Conservation (phyloP, 2,888 invertebrate genomes). For the Exocentrus adspersus region DNA sequence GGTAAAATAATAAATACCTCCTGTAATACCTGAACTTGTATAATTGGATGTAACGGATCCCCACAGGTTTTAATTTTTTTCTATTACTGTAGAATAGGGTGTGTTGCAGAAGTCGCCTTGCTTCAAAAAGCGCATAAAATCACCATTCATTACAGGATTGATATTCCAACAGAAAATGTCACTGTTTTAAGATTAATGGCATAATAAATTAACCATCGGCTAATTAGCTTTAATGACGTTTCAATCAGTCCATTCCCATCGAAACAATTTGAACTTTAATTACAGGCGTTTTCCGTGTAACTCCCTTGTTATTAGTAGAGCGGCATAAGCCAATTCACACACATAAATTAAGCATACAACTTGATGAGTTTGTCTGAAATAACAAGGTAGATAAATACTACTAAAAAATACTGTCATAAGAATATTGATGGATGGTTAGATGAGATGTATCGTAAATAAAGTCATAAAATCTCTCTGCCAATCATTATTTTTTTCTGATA, state of each 20-base stretch:
- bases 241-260: slow-evolving; percentile 37
- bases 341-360: no score
- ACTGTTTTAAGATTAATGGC: slow-evolving; percentile 43
- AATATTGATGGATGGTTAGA: no score
- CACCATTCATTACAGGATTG: slow-evolving; percentile 41
- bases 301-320: background rate
- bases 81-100: background rate
- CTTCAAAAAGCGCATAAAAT: slow-evolving; percentile 40
- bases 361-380: no score
- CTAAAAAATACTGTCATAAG: no score
- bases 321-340: no score
- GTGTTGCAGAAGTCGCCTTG: background rate
- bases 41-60: background rate
- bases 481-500: no score
- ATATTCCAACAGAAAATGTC: slow-evolving; percentile 42
- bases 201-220: slow-evolving; percentile 43
- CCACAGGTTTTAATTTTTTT: background rate
- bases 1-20: no score
- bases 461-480: no score
- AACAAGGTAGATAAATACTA: no score
- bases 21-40: no score
- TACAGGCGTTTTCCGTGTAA: background rate
- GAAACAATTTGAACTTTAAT: slow-evolving; percentile 2
- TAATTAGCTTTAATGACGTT: slow-evolving; percentile 46
- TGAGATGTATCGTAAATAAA: no score